Evolutionary conservation across 2,797 vertebrate species (phyloP), one percentile per base, ranked within the genome.

Genomic region (Bovichtus variegatus): DNA sequence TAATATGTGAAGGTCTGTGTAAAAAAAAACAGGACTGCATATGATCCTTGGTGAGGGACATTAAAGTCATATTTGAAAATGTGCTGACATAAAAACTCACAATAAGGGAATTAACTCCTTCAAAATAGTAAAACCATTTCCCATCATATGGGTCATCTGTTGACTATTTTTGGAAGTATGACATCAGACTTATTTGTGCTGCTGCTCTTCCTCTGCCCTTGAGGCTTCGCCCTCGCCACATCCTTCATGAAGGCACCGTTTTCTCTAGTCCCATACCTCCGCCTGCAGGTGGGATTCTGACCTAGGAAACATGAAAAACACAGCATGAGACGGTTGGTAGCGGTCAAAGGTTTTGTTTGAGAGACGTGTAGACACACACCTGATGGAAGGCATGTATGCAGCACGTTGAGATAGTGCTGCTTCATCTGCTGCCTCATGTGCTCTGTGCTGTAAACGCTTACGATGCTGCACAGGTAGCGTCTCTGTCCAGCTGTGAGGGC

Each of bases 371-470:
- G 46, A 55, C 27, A 71, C 85, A 27, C 49, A 94, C 92, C 90
- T 86, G 86, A 64, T 5, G 81, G 89, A 36, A 90, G 67, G 46
- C 86, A 86, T 10, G 46, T n/a, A 34, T 91, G 93, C 72, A 93
- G 82, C 71, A 91, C 75, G 0, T 87, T 87, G 41, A 92, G 53
- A 51, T 94, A 95, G 64, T 94, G 94, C 70, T 80, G 89, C 86
- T 94, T 94, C 93, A 95, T 93, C 76, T 94, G 84, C 21, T 51
- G 81, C 70, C 84, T 92, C 93, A 95, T 87, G 62, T 89, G 90
- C 65, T 91, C 93, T 1, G 93, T 92, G 0, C 93, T 94, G 84
- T 94, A 95, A 59, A 95, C 76, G 40, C 91, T 94, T 21, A 92
- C 91, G 58, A 95, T 91, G 76, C 91, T 94, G 88, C 85, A 93